Conservation (phyloP, 2,888 invertebrate genomes). For the Eilema griseolum region DNA sequence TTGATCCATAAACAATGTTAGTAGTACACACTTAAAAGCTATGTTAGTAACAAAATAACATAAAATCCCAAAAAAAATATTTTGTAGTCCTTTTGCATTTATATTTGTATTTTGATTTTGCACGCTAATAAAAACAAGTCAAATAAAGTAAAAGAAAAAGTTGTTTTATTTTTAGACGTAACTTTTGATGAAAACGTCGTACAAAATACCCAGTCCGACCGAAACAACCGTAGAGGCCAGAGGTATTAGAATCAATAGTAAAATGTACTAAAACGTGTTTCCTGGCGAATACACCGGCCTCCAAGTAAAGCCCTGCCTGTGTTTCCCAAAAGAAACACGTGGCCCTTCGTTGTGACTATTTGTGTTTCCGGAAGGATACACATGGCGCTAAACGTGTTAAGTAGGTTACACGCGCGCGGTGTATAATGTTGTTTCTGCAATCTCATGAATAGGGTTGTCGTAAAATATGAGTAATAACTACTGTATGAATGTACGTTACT, state of each 20-base stretch:
- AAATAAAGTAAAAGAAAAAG: background rate
- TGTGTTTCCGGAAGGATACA: slow-evolving; percentile 7
- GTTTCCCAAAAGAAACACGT: background rate
- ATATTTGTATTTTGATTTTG: background rate
- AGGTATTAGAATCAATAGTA: background rate
- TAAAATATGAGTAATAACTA: too few species aligned
- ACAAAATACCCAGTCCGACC: background rate
- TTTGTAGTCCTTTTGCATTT: background rate
- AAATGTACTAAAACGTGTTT: slow-evolving; percentile 4
- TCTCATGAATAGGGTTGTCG: too few species aligned
- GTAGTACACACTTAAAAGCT: too few species aligned
- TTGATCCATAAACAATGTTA: too few species aligned
- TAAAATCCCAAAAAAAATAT: too few species aligned
- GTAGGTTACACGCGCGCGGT: too few species aligned
- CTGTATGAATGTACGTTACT: too few species aligned
- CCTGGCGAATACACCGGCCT: background rate
- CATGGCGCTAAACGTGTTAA: background rate
- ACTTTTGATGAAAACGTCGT: background rate
- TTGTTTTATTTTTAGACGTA: background rate
- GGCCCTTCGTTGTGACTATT: background rate
- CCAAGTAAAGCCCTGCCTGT: background rate
- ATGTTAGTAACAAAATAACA: too few species aligned
- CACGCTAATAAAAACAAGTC: background rate
- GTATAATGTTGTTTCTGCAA: too few species aligned
- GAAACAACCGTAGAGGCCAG: background rate